Base-by-base conservation (phyloP, 2,113 vertebrate species). In the Macquaria australasica region DNA sequence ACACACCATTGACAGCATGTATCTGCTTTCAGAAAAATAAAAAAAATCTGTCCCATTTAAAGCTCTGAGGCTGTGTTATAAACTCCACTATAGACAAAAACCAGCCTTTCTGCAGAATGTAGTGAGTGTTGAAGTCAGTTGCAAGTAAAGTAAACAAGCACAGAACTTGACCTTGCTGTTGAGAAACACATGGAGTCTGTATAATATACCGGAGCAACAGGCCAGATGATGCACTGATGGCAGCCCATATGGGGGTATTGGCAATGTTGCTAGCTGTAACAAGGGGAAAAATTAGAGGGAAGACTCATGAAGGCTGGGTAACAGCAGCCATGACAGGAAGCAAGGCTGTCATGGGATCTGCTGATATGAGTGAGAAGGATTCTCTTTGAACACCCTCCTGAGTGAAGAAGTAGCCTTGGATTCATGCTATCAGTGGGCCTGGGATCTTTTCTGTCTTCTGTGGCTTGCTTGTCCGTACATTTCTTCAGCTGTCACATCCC, bases 141-240 rank as follows among this genome's bases (percentile, higher is more conserved):
- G 63, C 73, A 73, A 78, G 77, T 67, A 39, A 77, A 89, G 72
- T 77, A 83, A 82, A 86, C 84, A 67, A 77, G 3, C 21, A 59
- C 79, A 58, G 43, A 89, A 77, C 67, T 78, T 72, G 88, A 95
- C 89, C 84, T 66, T 88, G 85, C 72, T 70, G 88, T 76, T 48
- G 72, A 83, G 80, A 74, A 88, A 82, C 68, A 67, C 64, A 71
- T 48, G 71, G 77, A 83, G 82, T 82, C 68, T 86, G 60, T 84
- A 79, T 77, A 86, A 86, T 64, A 55, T 73, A 77, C 70, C 50
- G 58, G 55, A 55, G 81, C 81, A 70, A 39, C 53, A 68, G 77
- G 63, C 67, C 85, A 62, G 90, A 77, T 64, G 59, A 85, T 80
- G 53, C 67, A 43, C 63, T 76, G 63, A 80, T 73, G 56, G 79